Conservation (phyloP, 2,113 vertebrate genomes). For the Amblyornis subalaris region DNA sequence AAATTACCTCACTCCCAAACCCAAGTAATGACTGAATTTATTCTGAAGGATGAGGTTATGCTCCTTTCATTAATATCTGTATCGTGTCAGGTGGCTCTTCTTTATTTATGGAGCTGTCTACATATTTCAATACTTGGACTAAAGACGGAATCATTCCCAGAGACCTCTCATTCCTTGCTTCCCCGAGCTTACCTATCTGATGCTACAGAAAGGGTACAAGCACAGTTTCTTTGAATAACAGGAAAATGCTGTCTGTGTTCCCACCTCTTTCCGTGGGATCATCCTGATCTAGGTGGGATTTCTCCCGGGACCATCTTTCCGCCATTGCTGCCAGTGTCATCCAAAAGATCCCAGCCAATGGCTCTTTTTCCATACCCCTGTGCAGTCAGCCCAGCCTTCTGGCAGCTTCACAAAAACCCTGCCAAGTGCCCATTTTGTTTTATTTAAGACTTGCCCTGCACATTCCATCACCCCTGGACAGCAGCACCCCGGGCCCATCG, state of each 20-base stretch:
- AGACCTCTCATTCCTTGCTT: background rate
- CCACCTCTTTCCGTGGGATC: background rate
- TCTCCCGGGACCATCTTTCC: background rate
- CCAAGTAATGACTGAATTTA: conserved; percentile 16
- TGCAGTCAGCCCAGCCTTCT: background rate
- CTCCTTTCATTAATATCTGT: conserved; percentile 23
- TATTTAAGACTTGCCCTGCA: fast-evolving
- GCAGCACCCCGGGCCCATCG: fast-evolving
- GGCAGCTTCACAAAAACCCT: background rate
- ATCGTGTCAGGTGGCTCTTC: background rate
- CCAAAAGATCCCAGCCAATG: background rate
- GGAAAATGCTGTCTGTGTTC: background rate
- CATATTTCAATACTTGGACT: background rate
- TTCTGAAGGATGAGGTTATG: conserved; percentile 40
- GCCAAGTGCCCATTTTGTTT: background rate
- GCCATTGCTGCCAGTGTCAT: fast-evolving
- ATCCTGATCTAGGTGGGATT: background rate
- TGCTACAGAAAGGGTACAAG: background rate
- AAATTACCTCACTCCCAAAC: conserved; percentile 25
- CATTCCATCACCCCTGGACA: background rate
- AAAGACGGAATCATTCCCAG: background rate
- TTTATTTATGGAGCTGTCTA: conserved; percentile 27
- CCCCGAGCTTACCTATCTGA: background rate
- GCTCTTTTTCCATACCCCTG: background rate
- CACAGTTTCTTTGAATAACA: background rate